phyloP scores from a whole-genome alignment of 2,113 vertebrate species.

The Engystomops pustulosus region DNA sequence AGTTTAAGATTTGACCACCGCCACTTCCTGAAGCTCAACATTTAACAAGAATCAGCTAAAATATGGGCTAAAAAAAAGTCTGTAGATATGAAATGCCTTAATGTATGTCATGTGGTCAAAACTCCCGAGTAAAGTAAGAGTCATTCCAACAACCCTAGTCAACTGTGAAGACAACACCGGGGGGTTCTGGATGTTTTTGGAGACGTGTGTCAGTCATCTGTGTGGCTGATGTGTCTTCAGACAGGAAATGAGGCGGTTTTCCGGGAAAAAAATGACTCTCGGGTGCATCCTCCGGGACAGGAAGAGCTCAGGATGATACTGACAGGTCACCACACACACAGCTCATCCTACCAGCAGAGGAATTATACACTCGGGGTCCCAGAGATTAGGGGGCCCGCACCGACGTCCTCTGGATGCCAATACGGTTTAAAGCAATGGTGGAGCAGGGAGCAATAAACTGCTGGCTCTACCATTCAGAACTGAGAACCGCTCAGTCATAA shows the following conservation, averaged over 20 bases:
- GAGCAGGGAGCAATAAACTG: no score
- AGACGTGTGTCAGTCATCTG: neutral
- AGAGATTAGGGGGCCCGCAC: no score
- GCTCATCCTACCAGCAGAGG: neutral
- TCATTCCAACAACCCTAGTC: neutral
- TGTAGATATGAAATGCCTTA: neutral
- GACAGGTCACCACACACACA: neutral
- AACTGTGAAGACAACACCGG: neutral
- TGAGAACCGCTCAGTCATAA: no score
- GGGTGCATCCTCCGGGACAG: neutral
- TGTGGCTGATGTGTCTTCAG: neutral
- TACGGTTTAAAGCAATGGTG: no score
- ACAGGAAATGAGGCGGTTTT: constrained; percentile 11
- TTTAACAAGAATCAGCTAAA: neutral
- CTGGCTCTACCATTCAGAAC: no score
- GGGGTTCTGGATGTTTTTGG: neutral
- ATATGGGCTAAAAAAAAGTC: neutral
- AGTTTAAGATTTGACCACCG: neutral
- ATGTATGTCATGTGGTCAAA: neutral
- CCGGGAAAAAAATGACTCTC: neutral
- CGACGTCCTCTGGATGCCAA: no score
- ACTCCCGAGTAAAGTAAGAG: neutral
- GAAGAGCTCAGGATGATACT: neutral
- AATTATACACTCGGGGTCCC: no score
- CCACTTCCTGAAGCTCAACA: neutral